phyloP scores from a whole-genome alignment of 2,797 vertebrate species.

The Lemur catta region DNA sequence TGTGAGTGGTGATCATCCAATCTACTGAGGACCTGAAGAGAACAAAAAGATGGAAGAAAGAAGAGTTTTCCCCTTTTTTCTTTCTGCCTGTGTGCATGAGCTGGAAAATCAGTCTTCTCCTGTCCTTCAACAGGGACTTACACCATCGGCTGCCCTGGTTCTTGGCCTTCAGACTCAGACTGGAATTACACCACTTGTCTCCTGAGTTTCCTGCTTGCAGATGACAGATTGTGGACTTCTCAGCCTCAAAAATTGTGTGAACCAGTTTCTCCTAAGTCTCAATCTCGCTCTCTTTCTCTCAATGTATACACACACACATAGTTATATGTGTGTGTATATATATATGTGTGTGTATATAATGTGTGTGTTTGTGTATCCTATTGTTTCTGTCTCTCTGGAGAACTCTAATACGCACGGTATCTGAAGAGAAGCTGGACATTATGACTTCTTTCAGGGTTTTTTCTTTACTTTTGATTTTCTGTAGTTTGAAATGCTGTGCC shows the following conservation, averaged over 20 bases:
- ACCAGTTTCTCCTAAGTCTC: not conserved
- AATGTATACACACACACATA: not conserved
- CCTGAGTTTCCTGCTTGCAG: not conserved
- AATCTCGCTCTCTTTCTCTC: not conserved
- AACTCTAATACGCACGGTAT: not conserved
- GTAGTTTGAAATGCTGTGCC: not conserved
- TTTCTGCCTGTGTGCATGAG: not conserved
- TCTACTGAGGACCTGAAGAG: not conserved
- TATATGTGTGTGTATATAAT: not conserved
- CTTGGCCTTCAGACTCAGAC: not conserved
- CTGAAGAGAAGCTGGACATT: not conserved
- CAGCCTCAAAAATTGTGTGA: not conserved
- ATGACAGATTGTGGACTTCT: too few species aligned
- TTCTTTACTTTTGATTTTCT: not conserved
- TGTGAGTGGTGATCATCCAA: not conserved
- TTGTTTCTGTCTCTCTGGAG: not conserved
- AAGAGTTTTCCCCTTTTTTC: not conserved
- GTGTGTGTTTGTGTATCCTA: not conserved
- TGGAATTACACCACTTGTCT: not conserved
- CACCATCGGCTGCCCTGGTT: not conserved
- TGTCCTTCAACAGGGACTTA: not conserved
- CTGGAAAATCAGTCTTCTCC: not conserved
- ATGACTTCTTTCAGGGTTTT: not conserved
- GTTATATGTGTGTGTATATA: not conserved
- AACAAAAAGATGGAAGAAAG: not conserved